Evolutionary conservation across 2,113 vertebrate species (phyloP).

Genomic region (Athene cunicularia): DNA sequence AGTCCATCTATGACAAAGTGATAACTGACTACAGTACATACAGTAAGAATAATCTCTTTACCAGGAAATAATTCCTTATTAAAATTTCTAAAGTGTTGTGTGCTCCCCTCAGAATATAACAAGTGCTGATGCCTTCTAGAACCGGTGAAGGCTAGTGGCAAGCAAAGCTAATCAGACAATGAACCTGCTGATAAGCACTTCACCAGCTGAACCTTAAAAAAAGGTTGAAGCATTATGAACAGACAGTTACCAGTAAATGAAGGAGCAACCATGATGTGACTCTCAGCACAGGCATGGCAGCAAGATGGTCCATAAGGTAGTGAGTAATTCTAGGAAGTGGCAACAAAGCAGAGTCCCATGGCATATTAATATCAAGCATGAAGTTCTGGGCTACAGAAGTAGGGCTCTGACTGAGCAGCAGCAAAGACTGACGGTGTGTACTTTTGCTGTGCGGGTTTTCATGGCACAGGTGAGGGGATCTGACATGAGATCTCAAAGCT

Average conservation of each 20-base stretch:
- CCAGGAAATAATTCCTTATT: background rate
- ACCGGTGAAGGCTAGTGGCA: background rate
- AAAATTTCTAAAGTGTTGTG: background rate
- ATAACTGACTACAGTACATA: background rate
- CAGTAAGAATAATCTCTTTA: background rate
- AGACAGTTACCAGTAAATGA: background rate
- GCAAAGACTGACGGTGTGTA: background rate
- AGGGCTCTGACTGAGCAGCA: background rate
- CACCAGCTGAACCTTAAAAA: background rate
- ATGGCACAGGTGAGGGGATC: background rate
- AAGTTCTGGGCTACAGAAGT: background rate
- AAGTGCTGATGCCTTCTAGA: background rate
- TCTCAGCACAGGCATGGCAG: background rate
- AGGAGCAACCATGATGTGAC: background rate
- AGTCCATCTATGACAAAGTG: background rate
- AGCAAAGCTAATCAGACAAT: background rate
- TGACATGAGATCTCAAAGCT: background rate
- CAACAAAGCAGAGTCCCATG: background rate
- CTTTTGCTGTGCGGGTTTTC: background rate
- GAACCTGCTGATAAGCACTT: background rate
- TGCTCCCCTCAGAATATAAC: background rate
- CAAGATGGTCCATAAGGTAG: background rate
- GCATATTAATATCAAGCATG: fast-evolving
- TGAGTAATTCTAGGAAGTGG: background rate
- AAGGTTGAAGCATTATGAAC: background rate